A percentile compares a stretch with the other conserved stretches of the same genome.
phyloP scores from a whole-genome alignment of 2,113 vertebrate genomes.

The Gallinago undulata region DNA sequence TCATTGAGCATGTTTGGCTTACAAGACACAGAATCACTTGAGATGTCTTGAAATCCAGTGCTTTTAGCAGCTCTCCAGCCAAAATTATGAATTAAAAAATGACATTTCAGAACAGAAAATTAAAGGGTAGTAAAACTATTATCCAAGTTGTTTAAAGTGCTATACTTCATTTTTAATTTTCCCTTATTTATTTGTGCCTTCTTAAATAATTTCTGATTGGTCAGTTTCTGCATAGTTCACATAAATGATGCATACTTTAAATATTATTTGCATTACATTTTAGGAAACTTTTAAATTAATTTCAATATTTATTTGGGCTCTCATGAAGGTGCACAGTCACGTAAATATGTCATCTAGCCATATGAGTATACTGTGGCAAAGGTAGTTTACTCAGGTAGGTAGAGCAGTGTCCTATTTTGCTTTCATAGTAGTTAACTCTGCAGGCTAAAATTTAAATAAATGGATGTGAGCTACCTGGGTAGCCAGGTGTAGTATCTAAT shows the following conservation, averaged over 20 bases:
- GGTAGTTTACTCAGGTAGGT: neutral
- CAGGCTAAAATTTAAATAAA: neutral
- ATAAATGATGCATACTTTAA: neutral
- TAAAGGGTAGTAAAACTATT: neutral
- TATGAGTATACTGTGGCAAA: neutral
- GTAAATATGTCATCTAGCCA: neutral
- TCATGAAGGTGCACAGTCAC: accelerated
- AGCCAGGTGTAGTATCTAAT: neutral
- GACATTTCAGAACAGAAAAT: neutral
- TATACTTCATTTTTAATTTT: neutral
- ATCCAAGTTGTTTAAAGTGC: neutral
- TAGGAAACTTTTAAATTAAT: neutral
- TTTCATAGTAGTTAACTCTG: neutral
- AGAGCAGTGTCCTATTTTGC: neutral
- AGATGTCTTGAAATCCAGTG: neutral
- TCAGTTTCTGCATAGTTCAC: neutral
- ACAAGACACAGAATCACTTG: neutral
- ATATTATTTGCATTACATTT: neutral
- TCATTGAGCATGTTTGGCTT: neutral
- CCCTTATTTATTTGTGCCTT: neutral
- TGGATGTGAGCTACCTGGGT: neutral
- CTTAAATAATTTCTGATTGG: neutral
- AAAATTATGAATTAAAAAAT: neutral
- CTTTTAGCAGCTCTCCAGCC: neutral
- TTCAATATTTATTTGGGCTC: neutral